Evolutionary conservation across 2,113 vertebrate species (phyloP).

Genomic region (Corapipo altera): DNA sequence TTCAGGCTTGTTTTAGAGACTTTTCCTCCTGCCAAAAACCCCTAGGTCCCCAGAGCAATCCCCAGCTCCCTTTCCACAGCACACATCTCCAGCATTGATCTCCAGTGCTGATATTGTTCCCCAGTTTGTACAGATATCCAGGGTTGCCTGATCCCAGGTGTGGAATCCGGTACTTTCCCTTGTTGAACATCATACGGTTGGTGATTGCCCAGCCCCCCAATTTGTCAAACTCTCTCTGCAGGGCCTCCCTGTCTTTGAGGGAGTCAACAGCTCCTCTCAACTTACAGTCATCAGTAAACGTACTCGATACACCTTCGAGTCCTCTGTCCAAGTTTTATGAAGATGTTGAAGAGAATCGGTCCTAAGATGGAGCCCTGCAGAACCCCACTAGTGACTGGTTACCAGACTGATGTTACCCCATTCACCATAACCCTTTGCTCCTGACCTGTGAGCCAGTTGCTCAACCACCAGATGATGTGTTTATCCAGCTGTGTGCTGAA

Average conservation of each 20-base stretch:
- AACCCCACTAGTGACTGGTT: neutral
- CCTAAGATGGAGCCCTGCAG: neutral
- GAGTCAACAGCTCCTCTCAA: neutral
- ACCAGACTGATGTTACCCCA: neutral
- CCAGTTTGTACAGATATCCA: neutral
- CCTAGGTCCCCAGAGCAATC: neutral
- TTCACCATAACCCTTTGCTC: neutral
- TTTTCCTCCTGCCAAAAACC: neutral
- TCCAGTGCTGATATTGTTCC: neutral
- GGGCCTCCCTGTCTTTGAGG: neutral
- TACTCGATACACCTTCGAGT: neutral
- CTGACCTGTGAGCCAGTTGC: fast-evolving
- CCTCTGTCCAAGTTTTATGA: neutral
- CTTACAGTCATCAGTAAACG: neutral
- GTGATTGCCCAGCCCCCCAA: neutral
- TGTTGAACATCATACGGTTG: neutral
- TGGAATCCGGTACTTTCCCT: neutral
- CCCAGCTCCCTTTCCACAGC: fast-evolving
- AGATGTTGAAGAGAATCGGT: neutral
- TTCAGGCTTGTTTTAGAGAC: neutral
- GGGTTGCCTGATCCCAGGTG: neutral
- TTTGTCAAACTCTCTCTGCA: neutral
- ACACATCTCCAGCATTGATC: neutral
- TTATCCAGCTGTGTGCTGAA: neutral
- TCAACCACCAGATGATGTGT: neutral